Base-by-base conservation (phyloP, 2,888 invertebrate genomes). In the Rugalucina vietnamica region DNA sequence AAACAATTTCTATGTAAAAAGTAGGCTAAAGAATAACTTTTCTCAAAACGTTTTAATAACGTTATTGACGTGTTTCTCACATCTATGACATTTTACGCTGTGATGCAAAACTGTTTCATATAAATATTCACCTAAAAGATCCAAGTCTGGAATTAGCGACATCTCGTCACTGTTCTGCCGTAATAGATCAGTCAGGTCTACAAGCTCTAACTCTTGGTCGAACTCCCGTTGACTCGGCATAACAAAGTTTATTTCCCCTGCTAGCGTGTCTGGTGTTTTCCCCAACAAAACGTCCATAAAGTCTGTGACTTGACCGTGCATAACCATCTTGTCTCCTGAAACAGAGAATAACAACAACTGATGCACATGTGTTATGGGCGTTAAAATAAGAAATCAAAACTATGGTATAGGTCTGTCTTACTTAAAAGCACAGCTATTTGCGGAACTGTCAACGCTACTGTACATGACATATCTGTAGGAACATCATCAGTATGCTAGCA, bases 261-360 rank as follows among this genome's bases (percentile, higher is more conserved):
- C 57, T 1, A 78, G 18, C n/a, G 24, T 1, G 12, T 81, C 86
- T 21, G 79, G 27, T 4, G 54, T 50, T 60, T 76, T 76, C 10
- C 83, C 85, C 12, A 83, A 71, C 65, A 85, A 54, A 29, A 85
- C 29, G 60, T 85, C 87, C 50, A 88, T 71, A 3, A 85, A 69
- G 24, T 88, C 85, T 36, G 39, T 79, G 1, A 65, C 65, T 43
- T 84, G 83, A 49, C 77, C 82, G 60, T 85, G 83, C 77, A 85
- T 88, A 29, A 88, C 85, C 87, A 88, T 88, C 14, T 69, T 82
- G 24, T 37, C 54, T 4, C 70, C 87, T 88, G 84, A 34, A 87
- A 81, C 60, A 60, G 27, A 60, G 24, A 60, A 24, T n/a, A n/a
- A n/a, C n/a, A n/a, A n/a, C n/a, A 49, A 8, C 43, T 43, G 43